Conservation (phyloP, 2,113 vertebrate genomes). For the Colossoma macropomum region DNA sequence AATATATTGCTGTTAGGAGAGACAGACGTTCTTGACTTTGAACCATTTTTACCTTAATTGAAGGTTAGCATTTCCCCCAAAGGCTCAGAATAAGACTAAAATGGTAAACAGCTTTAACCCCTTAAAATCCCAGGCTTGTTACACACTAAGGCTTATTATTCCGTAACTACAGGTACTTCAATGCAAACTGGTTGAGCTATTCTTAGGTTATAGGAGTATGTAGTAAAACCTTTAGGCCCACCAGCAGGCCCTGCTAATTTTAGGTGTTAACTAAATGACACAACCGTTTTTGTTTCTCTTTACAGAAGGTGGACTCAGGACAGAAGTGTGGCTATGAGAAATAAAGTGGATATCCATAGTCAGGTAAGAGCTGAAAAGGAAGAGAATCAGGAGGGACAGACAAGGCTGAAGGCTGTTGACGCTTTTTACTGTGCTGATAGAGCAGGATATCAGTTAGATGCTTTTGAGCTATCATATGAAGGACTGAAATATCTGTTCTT, state of each 20-base stretch:
- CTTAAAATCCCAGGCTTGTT: too few species aligned
- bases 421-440: neutral
- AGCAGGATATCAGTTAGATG: neutral
- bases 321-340: neutral
- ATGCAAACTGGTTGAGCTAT: too few species aligned
- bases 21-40: too few species aligned
- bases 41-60: neutral
- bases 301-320: too few species aligned
- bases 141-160: too few species aligned
- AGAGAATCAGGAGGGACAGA: neutral
- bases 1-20: neutral
- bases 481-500: too few species aligned
- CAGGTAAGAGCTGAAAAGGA: neutral
- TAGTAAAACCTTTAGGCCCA: too few species aligned
- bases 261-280: neutral
- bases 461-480: neutral
- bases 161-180: too few species aligned
- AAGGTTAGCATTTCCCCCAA: neutral
- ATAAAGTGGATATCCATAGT: neutral
- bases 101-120: neutral
- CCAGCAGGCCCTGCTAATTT: too few species aligned
- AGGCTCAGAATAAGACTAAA: neutral
- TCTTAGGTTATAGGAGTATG: too few species aligned
- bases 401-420: neutral
- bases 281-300: neutral